Evolutionary conservation across 2,888 invertebrate species (phyloP), one percentile per base, ranked within the genome.

Genomic region (Torymus texanus): DNA sequence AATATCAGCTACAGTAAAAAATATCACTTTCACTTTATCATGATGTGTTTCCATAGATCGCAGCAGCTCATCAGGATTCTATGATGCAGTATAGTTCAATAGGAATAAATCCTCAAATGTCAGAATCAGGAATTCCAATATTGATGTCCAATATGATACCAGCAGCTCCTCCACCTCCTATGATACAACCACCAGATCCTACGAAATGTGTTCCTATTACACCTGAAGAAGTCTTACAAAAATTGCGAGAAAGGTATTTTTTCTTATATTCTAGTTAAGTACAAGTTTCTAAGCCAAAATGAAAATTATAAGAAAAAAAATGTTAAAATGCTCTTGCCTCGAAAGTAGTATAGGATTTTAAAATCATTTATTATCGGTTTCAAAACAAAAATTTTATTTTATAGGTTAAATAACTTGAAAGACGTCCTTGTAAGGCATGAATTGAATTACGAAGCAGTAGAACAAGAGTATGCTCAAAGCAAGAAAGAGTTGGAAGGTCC

Each of bases 361-460:
- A 29, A 29, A 29, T 29, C 29, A 29, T 29, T 2, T 2, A 29
- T 29, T 2, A 29, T 29, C 29, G 29, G 59, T 11, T 12, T 51
- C 16, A 21, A 58, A 4, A 16, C 10, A 16, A 24, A 41, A 29
- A 56, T 63, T 41, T 56, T 56, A 80, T 55, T 55, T 83, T 85
- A 94, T 81, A 94, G 94, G 83, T 90, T 94, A 65, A 88, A 88
- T n/a, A 92, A 92, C 80, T 88, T 94, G 79, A 91, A 92, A 81
- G 93, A 93, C 83, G 92, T 94, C 13, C 91, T 92, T 84, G 88
- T 91, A 73, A 90, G 91, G n/a, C 92, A 93, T 86, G 89, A 91
- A 73, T 88, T 89, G 82, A 93, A 94, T 85, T 88, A 90, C 77
- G 91, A 92, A 51, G 91, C 92, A 82, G 88, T 93, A 78, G 90